Evolutionary conservation across 2,888 invertebrate genomes (phyloP).

Genomic region (Athalia cordata): DNA sequence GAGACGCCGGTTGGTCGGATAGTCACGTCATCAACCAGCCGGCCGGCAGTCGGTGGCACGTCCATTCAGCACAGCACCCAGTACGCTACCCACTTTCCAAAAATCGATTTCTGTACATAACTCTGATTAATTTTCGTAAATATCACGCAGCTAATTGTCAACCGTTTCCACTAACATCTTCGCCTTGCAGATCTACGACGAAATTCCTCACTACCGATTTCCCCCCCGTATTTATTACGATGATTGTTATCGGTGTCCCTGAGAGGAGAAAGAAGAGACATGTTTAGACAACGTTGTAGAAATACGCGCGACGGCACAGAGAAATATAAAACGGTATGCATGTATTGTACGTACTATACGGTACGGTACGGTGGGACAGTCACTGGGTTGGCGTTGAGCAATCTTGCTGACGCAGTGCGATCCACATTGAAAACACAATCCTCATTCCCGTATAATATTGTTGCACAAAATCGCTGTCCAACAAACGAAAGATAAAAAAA

Average conservation of each 20-base stretch:
- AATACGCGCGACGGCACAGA: no score
- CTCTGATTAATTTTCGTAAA: neutral
- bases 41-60: constrained; percentile 18
- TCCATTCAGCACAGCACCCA: neutral
- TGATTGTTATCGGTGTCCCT: neutral
- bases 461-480: neutral
- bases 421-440: neutral
- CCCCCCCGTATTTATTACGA: neutral
- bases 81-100: neutral
- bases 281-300: no score
- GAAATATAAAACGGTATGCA: no score
- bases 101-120: constrained; percentile 1
- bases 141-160: neutral
- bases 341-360: neutral
- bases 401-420: constrained; percentile 6
- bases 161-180: neutral
- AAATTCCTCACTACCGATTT: neutral
- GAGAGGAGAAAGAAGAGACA: neutral
- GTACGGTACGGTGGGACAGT: no score
- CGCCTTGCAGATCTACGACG: neutral
- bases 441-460: neutral
- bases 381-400: neutral
- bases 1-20: constrained; percentile 21
- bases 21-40: constrained; percentile 34
- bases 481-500: no score